Evolutionary conservation across 2,888 invertebrate species (phyloP), one percentile per base, ranked within the genome.

Genomic region (Oscheius myriophilus): DNA sequence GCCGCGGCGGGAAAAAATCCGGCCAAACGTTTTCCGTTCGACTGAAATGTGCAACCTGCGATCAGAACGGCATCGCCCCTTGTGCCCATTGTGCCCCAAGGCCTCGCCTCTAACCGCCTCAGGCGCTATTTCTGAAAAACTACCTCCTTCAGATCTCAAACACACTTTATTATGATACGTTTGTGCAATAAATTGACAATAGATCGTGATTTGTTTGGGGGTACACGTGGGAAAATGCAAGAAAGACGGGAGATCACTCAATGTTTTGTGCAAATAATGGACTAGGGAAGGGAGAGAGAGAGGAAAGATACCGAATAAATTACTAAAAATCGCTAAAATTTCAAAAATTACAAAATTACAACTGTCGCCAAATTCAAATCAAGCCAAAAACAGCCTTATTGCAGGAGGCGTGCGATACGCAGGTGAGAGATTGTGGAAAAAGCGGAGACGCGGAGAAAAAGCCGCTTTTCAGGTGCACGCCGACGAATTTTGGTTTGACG

Each of bases 21-120:
- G 67, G 61, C 18, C 53, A 67, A 26, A 67, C 63, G 12, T 72
- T 53, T 81, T 25, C 65, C 2, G 58, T 72, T 41, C 65, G 71
- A 23, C 90, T 96, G 82, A 93, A 93, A 86, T 95, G 95, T 88
- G 94, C 94, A 92, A 93, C 93, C 87, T 95, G 95, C 88, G 95
- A 96, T 87, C 95, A 95, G 88, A 94, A 94, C 67, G 96, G 96
- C 55, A 90, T 96, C 58, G 92, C 95, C 49, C 91, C 92, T 82
- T 96, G 96, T 88, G 92, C 92, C 82, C 91, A 91, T 75, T 96
- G 96, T 52, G 54, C 55, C 11, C 62, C 62, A 33, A 14, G 45
- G n/a, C 58, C 51, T 14, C 46, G 25, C 18, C 53, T 51, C 21
- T 58, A 58, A 41, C 39, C 25, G 23, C 21, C 26, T 12, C 39